These are phyloP conservation scores for Leptarthrus brevirostris DNA, from an alignment of 2,888 invertebrate genomes.

Conservation along the genomic window DNA sequence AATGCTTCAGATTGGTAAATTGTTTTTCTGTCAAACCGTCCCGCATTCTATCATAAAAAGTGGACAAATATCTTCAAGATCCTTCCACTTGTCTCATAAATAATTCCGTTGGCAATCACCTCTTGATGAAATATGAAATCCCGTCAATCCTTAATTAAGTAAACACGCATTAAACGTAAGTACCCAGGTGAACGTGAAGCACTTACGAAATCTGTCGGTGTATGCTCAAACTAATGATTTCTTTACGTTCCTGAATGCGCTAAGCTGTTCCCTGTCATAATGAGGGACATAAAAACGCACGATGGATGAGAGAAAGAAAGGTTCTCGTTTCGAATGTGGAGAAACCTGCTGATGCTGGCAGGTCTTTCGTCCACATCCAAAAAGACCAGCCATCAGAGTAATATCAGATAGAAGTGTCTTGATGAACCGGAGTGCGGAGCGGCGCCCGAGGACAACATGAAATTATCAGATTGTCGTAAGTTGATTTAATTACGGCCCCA, in stretches of 20 bases:
- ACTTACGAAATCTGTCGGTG: slow-evolving; percentile 19
- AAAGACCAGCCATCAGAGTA: neutral
- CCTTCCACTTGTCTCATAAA: too few relatives aligned
- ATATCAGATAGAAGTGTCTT: neutral
- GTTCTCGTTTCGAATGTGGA: slow-evolving; percentile 1
- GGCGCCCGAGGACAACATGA: slow-evolving; percentile 26
- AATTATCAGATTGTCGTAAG: slow-evolving; percentile 54
- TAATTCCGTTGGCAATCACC: slow-evolving; percentile 15
- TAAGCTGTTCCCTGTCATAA: neutral
- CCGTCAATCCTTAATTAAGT: slow-evolving; percentile 34
- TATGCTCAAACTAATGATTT: slow-evolving; percentile 33
- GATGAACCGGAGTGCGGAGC: neutral
- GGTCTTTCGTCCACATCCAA: too few relatives aligned
- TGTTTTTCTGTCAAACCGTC: too few relatives aligned
- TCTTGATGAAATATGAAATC: slow-evolving; percentile 23
- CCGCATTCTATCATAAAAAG: too few relatives aligned
- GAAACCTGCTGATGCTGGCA: slow-evolving; percentile 16
- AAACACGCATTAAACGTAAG: slow-evolving; percentile 34
- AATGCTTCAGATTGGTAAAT: too few relatives aligned
- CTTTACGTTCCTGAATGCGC: slow-evolving; percentile 23
- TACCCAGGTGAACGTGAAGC: slow-evolving; percentile 16
- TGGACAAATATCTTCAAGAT: too few relatives aligned
- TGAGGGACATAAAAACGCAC: slow-evolving; percentile 2
- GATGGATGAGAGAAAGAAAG: slow-evolving; percentile 14
- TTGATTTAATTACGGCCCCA: slow-evolving; percentile 50